phyloP scores from a whole-genome alignment of 2,113 vertebrate genomes.

The Nicator chloris region DNA sequence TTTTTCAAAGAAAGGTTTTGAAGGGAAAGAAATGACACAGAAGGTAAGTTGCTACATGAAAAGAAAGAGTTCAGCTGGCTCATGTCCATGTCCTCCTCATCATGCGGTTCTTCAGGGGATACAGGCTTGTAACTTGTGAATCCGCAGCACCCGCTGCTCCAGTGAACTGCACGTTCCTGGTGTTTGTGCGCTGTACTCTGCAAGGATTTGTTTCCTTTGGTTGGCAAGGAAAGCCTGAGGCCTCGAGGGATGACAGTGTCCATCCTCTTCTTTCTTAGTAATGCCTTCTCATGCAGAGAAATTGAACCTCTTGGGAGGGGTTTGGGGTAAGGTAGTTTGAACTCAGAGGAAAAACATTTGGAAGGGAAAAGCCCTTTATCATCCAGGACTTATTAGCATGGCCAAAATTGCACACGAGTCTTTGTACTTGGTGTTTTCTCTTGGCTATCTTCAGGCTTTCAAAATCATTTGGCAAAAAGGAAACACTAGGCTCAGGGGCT shows the following conservation, averaged over 20 bases:
- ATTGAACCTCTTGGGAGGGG: not conserved
- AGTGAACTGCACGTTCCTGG: not conserved
- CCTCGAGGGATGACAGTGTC: not conserved
- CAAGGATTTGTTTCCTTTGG: not conserved
- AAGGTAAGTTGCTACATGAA: not conserved
- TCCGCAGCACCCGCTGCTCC: not conserved
- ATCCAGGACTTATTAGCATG: not conserved
- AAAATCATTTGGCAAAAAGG: not conserved
- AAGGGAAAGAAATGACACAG: not conserved
- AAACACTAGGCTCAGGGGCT: not conserved
- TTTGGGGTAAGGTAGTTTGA: not conserved
- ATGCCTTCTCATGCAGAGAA: not conserved
- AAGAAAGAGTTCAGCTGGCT: not conserved
- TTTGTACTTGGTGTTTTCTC: not conserved
- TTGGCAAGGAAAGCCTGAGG: not conserved
- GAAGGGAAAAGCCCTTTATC: not conserved
- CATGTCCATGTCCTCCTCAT: not conserved
- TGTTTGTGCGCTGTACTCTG: fast-evolving
- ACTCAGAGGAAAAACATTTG: not conserved
- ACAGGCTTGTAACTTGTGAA: not conserved
- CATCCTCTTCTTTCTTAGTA: not conserved
- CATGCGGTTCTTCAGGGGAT: not conserved
- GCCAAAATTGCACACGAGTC: not conserved
- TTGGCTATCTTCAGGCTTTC: not conserved
- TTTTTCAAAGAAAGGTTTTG: not conserved